A percentile compares a stretch with the other conserved stretches of the same genome.
phyloP scores from a whole-genome alignment of 2,888 invertebrate genomes.

The Troides aeacus region DNA sequence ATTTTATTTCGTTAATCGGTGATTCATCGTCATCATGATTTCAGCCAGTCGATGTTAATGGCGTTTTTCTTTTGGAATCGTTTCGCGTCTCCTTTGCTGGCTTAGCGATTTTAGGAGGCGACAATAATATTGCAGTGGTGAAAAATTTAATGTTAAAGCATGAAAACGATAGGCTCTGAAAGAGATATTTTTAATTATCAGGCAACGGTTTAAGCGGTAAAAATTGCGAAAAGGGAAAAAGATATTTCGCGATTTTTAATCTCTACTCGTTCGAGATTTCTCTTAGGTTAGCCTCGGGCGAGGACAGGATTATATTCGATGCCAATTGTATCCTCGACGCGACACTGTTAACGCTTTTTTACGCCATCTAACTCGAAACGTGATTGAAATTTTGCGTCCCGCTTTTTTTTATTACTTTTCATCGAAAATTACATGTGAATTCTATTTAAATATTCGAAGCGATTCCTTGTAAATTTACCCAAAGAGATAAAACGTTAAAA shows the following conservation, averaged over 20 bases:
- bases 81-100: too few species aligned
- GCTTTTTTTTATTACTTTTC: constrained; percentile 22
- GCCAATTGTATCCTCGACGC: constrained; percentile 29
- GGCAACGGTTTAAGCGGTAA: not conserved
- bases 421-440: constrained; percentile 21
- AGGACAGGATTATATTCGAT: constrained; percentile 27
- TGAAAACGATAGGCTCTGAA: too few species aligned
- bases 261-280: constrained; percentile 24
- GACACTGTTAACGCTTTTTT: constrained; percentile 29
- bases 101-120: too few species aligned
- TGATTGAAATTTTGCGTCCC: constrained; percentile 27
- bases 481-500: too few species aligned
- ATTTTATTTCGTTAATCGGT: not conserved
- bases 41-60: too few species aligned
- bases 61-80: too few species aligned
- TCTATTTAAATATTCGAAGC: constrained; percentile 1
- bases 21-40: too few species aligned
- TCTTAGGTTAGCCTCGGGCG: constrained; percentile 28
- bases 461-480: too few species aligned
- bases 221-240: not conserved
- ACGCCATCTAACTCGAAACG: constrained; percentile 25
- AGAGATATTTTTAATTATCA: not conserved
- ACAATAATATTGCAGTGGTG: too few species aligned
- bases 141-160: too few species aligned
- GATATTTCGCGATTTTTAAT: constrained; percentile 27